Evolutionary conservation across 1,140 invertebrate species (phyloP).

Genomic region (Gryon sp.): DNA sequence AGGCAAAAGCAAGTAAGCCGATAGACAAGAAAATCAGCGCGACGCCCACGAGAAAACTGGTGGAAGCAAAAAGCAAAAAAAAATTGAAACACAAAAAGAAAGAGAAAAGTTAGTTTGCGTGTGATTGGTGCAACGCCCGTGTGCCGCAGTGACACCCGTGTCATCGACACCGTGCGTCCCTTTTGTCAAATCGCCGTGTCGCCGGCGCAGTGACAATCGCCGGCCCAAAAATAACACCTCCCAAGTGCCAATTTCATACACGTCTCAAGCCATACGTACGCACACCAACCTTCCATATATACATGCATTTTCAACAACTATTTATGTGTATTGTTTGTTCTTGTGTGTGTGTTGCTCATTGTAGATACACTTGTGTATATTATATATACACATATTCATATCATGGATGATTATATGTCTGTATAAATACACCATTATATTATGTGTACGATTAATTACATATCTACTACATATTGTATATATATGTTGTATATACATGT

Average conservation of each 20-base stretch:
- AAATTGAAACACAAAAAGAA: too few species aligned
- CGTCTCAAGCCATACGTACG: neutral
- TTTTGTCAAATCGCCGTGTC: slow-evolving; percentile 3
- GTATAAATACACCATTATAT: too few species aligned
- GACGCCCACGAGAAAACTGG: too few species aligned
- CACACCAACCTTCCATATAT: neutral
- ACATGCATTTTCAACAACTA: neutral
- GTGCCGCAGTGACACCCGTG: slow-evolving; percentile 47
- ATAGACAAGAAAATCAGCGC: neutral
- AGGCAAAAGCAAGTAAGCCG: slow-evolving; percentile 38
- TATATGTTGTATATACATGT: too few species aligned
- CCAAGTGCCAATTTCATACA: slow-evolving; percentile 5
- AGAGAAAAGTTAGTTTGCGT: too few species aligned
- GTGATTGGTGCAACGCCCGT: slow-evolving; percentile 53
- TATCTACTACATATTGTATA: neutral
- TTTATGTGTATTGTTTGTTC: neutral
- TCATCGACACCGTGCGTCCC: slow-evolving; percentile 36
- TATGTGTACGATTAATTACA: too few species aligned
- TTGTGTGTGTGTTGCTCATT: too few species aligned
- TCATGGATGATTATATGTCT: too few species aligned
- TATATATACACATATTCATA: too few species aligned
- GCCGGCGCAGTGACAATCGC: slow-evolving; percentile 15
- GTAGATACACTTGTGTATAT: too few species aligned
- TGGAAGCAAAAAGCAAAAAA: too few species aligned
- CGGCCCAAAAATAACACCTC: slow-evolving; percentile 6